A percentile compares a stretch with the other conserved stretches of the same genome.
Evolutionary conservation across 2,888 invertebrate genomes (phyloP).

Genomic region (Apotomis betuletana): DNA sequence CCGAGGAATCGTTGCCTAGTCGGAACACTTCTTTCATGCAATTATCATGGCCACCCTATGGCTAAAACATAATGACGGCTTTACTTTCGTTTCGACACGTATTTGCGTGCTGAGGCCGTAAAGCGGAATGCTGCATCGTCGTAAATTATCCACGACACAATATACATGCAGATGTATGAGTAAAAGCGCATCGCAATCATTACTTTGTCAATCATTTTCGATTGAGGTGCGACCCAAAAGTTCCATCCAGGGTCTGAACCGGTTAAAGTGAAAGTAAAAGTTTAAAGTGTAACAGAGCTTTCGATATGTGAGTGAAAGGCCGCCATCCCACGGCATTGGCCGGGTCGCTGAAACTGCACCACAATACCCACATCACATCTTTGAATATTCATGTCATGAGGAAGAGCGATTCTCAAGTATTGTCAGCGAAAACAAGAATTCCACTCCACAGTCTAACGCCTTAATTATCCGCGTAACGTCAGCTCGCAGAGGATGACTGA

Average conservation of each 20-base stretch:
- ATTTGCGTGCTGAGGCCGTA: constrained; percentile 19
- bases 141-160: background rate
- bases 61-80: constrained; percentile 13
- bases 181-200: too few relatives aligned
- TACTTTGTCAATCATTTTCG: background rate
- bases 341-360: background rate
- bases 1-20: too few relatives aligned
- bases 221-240: background rate
- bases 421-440: background rate
- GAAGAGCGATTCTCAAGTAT: constrained; percentile 9
- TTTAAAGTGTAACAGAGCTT: constrained; percentile 4
- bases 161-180: background rate
- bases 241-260: background rate
- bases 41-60: constrained; percentile 31
- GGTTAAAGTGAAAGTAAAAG: constrained; percentile 20
- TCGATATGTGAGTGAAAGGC: constrained; percentile 21
- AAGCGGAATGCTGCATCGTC: constrained; percentile 15
- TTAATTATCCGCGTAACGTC: background rate
- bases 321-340: background rate
- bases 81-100: constrained; percentile 34
- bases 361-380: background rate
- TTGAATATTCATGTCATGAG: constrained; percentile 6
- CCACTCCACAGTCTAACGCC: background rate
- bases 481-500: too few relatives aligned
- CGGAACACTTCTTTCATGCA: too few relatives aligned